These are phyloP conservation scores for Lepus oiostolus DNA, from an alignment of 2,797 vertebrate species.

Conservation along the genomic window DNA sequence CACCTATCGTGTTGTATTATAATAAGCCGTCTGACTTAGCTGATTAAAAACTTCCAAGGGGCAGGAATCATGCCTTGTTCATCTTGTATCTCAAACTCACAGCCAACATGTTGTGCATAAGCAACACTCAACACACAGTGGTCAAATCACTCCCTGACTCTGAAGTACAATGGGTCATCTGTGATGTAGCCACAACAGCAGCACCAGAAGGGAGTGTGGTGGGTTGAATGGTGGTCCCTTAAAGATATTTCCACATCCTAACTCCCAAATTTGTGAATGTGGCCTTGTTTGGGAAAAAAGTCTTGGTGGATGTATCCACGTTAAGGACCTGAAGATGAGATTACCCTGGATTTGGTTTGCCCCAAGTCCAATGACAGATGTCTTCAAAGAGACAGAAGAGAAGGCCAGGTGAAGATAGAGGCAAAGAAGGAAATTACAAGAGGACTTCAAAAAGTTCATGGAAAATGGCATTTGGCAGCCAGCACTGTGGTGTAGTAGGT, in stretches of 20 bases:
- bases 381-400: neutral
- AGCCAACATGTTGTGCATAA: too few species aligned
- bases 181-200: neutral
- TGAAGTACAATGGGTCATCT: neutral
- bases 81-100: neutral
- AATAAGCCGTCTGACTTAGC: neutral
- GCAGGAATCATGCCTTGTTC: neutral
- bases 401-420: neutral
- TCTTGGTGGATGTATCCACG: neutral
- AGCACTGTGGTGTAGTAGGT: too few species aligned
- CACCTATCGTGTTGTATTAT: neutral
- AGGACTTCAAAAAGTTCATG: too few species aligned
- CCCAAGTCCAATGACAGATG: neutral
- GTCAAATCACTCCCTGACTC: too few species aligned
- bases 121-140: neutral
- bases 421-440: neutral
- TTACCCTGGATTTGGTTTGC: neutral
- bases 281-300: neutral
- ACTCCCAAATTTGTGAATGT: neutral
- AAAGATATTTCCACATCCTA: neutral
- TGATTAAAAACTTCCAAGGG: neutral
- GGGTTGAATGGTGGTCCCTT: neutral
- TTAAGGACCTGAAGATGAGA: neutral
- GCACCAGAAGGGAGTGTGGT: neutral
- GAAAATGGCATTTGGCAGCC: too few species aligned